phyloP scores from a whole-genome alignment of 2,888 invertebrate species.

The Bellardia pandia region DNA sequence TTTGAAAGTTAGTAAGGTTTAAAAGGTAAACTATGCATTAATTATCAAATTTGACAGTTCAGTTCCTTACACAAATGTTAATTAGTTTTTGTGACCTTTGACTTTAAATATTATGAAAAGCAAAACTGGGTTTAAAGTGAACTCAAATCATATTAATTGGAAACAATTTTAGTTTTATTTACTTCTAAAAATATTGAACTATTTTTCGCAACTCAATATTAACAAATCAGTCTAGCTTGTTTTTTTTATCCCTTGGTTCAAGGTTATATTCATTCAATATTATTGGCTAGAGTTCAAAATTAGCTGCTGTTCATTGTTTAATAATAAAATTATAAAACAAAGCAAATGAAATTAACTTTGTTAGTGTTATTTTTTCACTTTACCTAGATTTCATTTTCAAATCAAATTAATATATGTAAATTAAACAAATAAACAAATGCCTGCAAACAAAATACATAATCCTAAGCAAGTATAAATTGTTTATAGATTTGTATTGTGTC shows the following conservation, averaged over 20 bases:
- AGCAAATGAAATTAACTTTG: conserved; percentile 19
- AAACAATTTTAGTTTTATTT: too few relatives aligned
- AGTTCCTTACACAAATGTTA: too few relatives aligned
- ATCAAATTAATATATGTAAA: conserved; percentile 19
- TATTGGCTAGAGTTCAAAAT: conserved; percentile 58
- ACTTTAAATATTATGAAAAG: too few relatives aligned
- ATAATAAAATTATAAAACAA: not conserved
- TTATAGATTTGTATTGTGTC: not conserved
- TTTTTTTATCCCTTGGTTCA: conserved; percentile 9
- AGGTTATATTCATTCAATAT: conserved; percentile 20
- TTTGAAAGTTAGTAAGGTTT: too few relatives aligned
- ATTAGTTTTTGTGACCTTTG: too few relatives aligned
- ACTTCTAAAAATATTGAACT: too few relatives aligned
- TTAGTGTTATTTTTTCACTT: not conserved
- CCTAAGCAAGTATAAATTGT: not conserved
- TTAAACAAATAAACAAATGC: conserved; percentile 11
- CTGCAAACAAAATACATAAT: conserved; percentile 5
- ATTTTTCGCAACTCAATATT: not conserved
- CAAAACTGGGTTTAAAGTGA: too few relatives aligned
- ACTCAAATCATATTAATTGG: too few relatives aligned
- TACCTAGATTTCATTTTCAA: not conserved
- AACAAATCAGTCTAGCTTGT: not conserved
- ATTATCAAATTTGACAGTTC: too few relatives aligned
- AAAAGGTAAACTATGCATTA: too few relatives aligned
- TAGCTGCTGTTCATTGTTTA: conserved; percentile 15